Conservation (phyloP, 1,140 invertebrate genomes). For the Pachypeltis micranthus region DNA sequence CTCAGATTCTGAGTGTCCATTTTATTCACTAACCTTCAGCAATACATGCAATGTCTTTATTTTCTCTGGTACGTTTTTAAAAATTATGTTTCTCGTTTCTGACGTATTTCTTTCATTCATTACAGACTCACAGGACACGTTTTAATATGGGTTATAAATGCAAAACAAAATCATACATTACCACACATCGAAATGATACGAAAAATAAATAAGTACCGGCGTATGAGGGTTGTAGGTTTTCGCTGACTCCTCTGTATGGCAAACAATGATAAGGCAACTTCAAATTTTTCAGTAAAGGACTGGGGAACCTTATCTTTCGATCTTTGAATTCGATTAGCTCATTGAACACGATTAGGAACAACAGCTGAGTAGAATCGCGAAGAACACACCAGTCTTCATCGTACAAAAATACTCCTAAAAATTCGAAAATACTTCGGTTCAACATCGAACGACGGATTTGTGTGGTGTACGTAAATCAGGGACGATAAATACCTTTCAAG, state of each 20-base stretch:
- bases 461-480: too few relatives aligned
- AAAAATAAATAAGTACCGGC: slow-evolving; percentile 28
- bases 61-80: too few relatives aligned
- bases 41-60: too few relatives aligned
- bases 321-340: slow-evolving; percentile 36
- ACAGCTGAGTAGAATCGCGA: slow-evolving; percentile 36
- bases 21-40: too few relatives aligned
- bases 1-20: too few relatives aligned
- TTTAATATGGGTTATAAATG: too few relatives aligned
- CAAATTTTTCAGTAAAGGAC: slow-evolving; percentile 36
- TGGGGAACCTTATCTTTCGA: slow-evolving; percentile 36
- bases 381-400: slow-evolving; percentile 39
- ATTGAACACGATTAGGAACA: slow-evolving; percentile 39
- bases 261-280: slow-evolving; percentile 38
- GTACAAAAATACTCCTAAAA: slow-evolving; percentile 41
- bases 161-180: too few relatives aligned
- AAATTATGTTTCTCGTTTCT: too few relatives aligned
- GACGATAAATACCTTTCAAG: slow-evolving; percentile 19
- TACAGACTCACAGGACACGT: too few relatives aligned
- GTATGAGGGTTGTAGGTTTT: slow-evolving; percentile 32
- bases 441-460: too few relatives aligned
- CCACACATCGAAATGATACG: not conserved
- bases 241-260: slow-evolving; percentile 39
- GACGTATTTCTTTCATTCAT: too few relatives aligned
- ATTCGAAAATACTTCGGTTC: too few relatives aligned